phyloP scores from a whole-genome alignment of 64 coral and sea anemone species.

The Acropora tenuis region DNA sequence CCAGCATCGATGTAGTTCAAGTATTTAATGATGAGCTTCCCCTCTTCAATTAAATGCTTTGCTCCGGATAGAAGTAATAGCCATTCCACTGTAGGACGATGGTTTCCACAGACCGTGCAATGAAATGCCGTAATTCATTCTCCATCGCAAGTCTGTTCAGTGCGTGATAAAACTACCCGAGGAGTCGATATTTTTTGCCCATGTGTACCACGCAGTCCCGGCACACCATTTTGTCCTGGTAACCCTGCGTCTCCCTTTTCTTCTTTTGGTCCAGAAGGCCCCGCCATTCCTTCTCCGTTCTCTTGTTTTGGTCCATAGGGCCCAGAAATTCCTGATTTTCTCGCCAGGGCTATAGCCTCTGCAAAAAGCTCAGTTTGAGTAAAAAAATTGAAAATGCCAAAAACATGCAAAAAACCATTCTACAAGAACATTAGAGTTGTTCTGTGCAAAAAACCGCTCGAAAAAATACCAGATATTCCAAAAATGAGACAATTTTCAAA shows the following conservation, averaged over 20 bases:
- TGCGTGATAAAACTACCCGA: conserved; percentile 18
- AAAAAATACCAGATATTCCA: too few relatives aligned
- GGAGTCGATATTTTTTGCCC: conserved; percentile 51
- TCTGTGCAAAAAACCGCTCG: too few relatives aligned
- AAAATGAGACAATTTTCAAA: too few relatives aligned
- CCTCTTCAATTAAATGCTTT: conserved; percentile 33
- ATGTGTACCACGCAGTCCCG: conserved; percentile 29
- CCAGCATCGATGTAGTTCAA: conserved; percentile 70
- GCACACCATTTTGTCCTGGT: conserved; percentile 42
- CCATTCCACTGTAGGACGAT: conserved; percentile 19
- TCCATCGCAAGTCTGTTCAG: conserved; percentile 35
- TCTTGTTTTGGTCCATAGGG: too few relatives aligned
- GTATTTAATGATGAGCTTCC: conserved; percentile 14
- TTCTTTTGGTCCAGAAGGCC: neutral
- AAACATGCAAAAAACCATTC: too few relatives aligned
- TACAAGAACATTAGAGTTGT: too few relatives aligned
- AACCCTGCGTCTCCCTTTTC: conserved; percentile 22
- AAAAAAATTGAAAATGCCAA: too few relatives aligned
- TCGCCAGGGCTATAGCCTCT: too few relatives aligned
- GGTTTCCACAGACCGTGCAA: conserved; percentile 53
- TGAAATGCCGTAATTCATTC: conserved; percentile 13
- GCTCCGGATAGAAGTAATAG: neutral
- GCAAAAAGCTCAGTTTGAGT: too few relatives aligned
- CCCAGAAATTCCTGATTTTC: too few relatives aligned
- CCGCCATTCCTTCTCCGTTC: neutral